These are phyloP conservation scores for Rhabditoides inermis DNA, from an alignment of 2,888 invertebrate species.

Conservation along the genomic window DNA sequence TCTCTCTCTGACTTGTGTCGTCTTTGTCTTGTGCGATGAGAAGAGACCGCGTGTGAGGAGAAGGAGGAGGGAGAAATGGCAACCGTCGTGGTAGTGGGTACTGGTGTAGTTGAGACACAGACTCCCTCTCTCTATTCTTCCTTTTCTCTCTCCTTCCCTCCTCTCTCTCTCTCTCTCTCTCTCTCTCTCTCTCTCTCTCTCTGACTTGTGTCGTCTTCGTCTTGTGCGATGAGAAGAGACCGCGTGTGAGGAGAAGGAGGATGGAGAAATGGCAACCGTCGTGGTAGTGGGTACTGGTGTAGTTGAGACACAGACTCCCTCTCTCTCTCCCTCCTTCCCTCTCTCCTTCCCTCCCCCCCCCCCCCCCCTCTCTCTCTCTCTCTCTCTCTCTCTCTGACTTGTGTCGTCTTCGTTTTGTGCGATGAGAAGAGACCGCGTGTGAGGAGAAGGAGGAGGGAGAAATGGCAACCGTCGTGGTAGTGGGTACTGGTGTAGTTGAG, in stretches of 20 bases:
- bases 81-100: too few species aligned
- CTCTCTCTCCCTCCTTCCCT: conserved; percentile 1
- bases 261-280: too few species aligned
- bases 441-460: neutral
- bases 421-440: neutral
- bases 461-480: conserved; percentile 7
- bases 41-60: too few species aligned
- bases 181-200: neutral
- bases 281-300: too few species aligned
- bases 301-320: too few species aligned
- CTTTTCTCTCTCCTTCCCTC: conserved; percentile 2
- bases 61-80: too few species aligned
- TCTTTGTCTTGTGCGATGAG: too few species aligned
- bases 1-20: conserved; percentile 4
- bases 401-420: neutral
- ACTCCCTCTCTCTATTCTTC: neutral
- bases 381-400: neutral
- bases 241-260: too few species aligned
- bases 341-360: neutral
- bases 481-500: neutral
- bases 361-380: conserved; percentile 3
- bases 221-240: too few species aligned
- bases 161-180: conserved; percentile 2
- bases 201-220: too few species aligned
- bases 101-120: too few species aligned